These are phyloP conservation scores for Thamnophis sirtalis DNA, from an alignment of 2,113 vertebrate genomes.

Conservation along the genomic window DNA sequence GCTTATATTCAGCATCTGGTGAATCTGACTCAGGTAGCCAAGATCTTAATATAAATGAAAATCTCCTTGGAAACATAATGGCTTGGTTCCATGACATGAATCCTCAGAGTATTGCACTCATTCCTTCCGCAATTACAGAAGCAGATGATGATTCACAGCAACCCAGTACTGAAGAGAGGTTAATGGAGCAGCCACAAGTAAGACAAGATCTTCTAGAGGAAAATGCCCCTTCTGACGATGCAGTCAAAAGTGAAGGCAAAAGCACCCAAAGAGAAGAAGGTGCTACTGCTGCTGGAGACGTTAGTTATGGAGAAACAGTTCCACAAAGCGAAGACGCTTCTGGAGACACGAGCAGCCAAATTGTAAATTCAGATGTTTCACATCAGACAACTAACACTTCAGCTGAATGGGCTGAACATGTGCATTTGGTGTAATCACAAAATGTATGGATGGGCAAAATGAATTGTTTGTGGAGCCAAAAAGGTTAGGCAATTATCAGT, in stretches of 20 bases:
- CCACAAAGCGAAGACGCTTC: conserved; percentile 53
- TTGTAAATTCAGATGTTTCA: conserved; percentile 69
- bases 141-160: conserved; percentile 65
- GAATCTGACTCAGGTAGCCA: conserved; percentile 72
- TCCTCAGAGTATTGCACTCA: conserved; percentile 90
- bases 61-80: conserved; percentile 97
- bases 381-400: conserved; percentile 80
- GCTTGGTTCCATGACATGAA: conserved; percentile 99
- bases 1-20: conserved; percentile 70
- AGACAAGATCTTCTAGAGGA: conserved; percentile 64
- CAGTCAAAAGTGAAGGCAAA: conserved; percentile 70
- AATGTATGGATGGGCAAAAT: background rate
- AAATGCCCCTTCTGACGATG: conserved; percentile 67
- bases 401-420: conserved; percentile 89
- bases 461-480: conserved; percentile 27
- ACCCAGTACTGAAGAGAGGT: conserved; percentile 51
- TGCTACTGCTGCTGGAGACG: conserved; percentile 59
- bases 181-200: conserved; percentile 47
- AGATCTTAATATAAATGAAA: conserved; percentile 79
- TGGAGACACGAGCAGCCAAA: conserved; percentile 49
- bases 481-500: conserved; percentile 27
- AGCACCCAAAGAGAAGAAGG: conserved; percentile 78
- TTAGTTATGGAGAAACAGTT: conserved; percentile 58
- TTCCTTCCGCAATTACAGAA: conserved; percentile 80
- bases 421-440: conserved; percentile 83